Conservation (phyloP, 2,888 invertebrate species). For the Euphydryas editha region DNA sequence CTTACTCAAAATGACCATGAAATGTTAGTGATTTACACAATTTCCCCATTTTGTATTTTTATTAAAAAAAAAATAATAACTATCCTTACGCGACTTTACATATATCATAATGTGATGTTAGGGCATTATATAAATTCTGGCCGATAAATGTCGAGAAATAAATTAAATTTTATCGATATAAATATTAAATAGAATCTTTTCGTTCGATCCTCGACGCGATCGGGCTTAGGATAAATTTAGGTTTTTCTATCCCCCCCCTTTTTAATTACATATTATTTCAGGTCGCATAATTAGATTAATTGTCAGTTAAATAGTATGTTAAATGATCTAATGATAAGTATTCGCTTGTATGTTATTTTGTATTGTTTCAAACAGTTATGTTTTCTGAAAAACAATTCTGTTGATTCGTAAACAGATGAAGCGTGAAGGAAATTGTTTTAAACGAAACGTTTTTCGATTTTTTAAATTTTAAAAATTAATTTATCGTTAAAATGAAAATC, state of each 20-base stretch:
- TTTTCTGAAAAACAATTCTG: constrained; percentile 47
- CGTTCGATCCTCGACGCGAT: constrained; percentile 14
- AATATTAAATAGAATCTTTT: not conserved
- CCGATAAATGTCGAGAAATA: constrained; percentile 20
- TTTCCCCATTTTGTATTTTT: constrained; percentile 62
- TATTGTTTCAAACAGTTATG: constrained; percentile 42
- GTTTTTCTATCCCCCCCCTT: constrained; percentile 47
- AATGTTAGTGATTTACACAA: constrained; percentile 69
- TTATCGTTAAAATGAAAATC: not conserved
- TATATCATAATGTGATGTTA: constrained; percentile 52
- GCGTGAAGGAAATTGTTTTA: constrained; percentile 35
- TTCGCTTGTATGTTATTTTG: constrained; percentile 58
- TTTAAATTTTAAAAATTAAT: not conserved
- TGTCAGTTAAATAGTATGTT: constrained; percentile 53
- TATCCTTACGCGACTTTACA: constrained; percentile 56
- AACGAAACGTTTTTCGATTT: constrained; percentile 12
- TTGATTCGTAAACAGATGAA: constrained; percentile 35
- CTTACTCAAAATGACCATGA: constrained; percentile 65
- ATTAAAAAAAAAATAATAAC: constrained; percentile 49
- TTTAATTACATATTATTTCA: constrained; percentile 39
- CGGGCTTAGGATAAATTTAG: constrained; percentile 29
- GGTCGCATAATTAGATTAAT: constrained; percentile 52
- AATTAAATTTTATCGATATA: not conserved
- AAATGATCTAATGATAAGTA: constrained; percentile 53
- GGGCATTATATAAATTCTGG: constrained; percentile 33